phyloP scores from a whole-genome alignment of 2,888 invertebrate species.

The Chrysina gloriosa region DNA sequence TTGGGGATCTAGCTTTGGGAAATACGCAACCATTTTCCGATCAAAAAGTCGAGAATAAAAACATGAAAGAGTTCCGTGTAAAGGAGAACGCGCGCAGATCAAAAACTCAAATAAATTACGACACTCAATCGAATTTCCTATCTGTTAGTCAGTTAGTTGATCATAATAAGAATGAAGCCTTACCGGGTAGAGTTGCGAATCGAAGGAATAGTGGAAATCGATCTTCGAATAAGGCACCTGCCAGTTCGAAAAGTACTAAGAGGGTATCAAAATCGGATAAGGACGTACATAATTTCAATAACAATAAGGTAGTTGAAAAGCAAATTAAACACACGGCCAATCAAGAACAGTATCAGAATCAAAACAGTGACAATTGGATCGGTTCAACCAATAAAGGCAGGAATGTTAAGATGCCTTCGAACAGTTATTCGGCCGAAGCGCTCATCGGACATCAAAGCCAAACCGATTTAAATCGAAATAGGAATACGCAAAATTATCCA shows the following conservation, averaged over 20 bases:
- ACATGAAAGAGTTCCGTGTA: conserved; percentile 20
- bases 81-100: conserved; percentile 45
- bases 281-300: conserved; percentile 14
- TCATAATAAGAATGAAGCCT: conserved; percentile 62
- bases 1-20: conserved; percentile 71
- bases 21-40: conserved; percentile 53
- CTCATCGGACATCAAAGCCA: conserved; percentile 60
- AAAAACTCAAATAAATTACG: conserved; percentile 46
- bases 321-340: conserved; percentile 32
- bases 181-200: conserved; percentile 51
- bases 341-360: conserved; percentile 27
- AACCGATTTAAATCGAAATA: conserved; percentile 34
- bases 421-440: conserved; percentile 64
- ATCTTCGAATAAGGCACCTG: conserved; percentile 45
- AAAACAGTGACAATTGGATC: conserved; percentile 36
- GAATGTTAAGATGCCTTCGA: conserved; percentile 54
- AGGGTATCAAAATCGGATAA: conserved; percentile 32
- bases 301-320: conserved; percentile 10
- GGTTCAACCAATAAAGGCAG: conserved; percentile 31
- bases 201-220: conserved; percentile 57
- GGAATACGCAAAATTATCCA: conserved; percentile 40
- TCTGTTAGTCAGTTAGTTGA: conserved; percentile 75
- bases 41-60: conserved; percentile 57
- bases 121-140: conserved; percentile 67
- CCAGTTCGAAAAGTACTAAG: conserved; percentile 42